Base-by-base conservation (phyloP, 2,797 vertebrate species). In the Onychomys arenicola region DNA sequence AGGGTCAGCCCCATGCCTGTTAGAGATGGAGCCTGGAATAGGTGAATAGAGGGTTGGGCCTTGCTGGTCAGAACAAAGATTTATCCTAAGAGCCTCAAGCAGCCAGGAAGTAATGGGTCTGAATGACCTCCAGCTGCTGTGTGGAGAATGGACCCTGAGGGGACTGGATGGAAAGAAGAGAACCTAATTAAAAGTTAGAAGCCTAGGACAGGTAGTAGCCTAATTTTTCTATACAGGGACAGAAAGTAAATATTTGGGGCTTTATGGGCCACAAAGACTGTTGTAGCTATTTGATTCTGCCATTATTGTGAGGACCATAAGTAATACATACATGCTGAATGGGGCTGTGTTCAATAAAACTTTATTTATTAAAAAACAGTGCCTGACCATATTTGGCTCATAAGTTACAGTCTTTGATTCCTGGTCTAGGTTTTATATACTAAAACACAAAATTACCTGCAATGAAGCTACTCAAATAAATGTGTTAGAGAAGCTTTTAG, bases 1-100 rank as follows among this genome's bases (percentile, higher is more conserved):
- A 3, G 2, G 4, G 32, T 19, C 57, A 34, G 13, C 6, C 17
- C 2, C 14, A 29, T 5, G 5, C 65, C 32, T 3, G 25, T 6
- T 3, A 43, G 5, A 16, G 5, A 1, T 14, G 14, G 52, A 52
- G 2, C 12, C 49, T 13, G 49, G 12, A 52, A 13, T 13, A 14
- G 49, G 52, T 52, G 3, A 52, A 52, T 52, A 14, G 12, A 52
- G 52, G 14, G 52, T 52, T 14, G 4, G 13, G 14, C 8, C 59
- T 32, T 16, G 13, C 6, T 32, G 19, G 29, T 52, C 55, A 67
- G 87, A 77, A 14, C 21, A 40, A 67, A 59, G 40, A 43, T 87
- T 82, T n/a, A n/a, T 25, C 6, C 34, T 32, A 52, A 81, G 37
- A 49, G 61, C 87, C 29, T 23, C 19, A 10, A n/a, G 59, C 71